phyloP scores from a whole-genome alignment of 2,113 vertebrate species.

The Colaptes auratus region DNA sequence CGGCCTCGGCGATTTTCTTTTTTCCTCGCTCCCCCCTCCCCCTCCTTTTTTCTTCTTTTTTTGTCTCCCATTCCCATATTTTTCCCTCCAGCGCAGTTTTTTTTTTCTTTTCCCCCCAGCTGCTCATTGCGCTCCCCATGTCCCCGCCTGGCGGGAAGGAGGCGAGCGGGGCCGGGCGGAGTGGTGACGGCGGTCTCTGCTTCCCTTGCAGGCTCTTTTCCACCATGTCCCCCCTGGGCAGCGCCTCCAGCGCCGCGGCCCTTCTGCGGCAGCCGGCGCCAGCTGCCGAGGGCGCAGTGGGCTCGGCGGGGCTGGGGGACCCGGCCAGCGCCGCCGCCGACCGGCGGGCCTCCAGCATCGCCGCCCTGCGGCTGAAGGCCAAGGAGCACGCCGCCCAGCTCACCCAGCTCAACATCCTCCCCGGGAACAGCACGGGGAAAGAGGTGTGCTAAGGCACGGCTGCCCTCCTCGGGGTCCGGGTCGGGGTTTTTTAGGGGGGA shows the following conservation, averaged over 20 bases:
- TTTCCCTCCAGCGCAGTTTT: neutral
- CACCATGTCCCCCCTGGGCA: slow-evolving; percentile 92
- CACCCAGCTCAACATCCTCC: slow-evolving; percentile 97
- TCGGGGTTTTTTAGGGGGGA: neutral
- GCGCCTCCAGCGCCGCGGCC: slow-evolving; percentile 91
- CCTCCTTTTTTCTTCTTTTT: neutral
- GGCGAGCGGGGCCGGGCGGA: neutral
- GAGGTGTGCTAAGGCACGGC: slow-evolving; percentile 92
- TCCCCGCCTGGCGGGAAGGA: neutral
- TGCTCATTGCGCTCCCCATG: neutral
- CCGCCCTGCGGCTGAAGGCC: slow-evolving; percentile 93
- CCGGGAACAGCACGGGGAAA: slow-evolving; percentile 90
- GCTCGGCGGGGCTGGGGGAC: slow-evolving; percentile 79
- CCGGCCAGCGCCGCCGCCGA: slow-evolving; percentile 86
- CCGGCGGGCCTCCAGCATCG: slow-evolving; percentile 94
- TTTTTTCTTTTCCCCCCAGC: neutral
- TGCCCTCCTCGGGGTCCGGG: neutral
- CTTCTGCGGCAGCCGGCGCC: slow-evolving; percentile 89
- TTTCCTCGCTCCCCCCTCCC: no score
- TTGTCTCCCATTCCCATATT: neutral
- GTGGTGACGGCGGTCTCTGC: neutral
- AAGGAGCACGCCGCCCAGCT: slow-evolving; percentile 98
- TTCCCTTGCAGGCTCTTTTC: slow-evolving; percentile 88
- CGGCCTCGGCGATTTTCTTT: neutral
- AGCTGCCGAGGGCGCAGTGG: slow-evolving; percentile 83